Evolutionary conservation across 2,113 vertebrate genomes (phyloP).

Genomic region (Anhinga rufa): DNA sequence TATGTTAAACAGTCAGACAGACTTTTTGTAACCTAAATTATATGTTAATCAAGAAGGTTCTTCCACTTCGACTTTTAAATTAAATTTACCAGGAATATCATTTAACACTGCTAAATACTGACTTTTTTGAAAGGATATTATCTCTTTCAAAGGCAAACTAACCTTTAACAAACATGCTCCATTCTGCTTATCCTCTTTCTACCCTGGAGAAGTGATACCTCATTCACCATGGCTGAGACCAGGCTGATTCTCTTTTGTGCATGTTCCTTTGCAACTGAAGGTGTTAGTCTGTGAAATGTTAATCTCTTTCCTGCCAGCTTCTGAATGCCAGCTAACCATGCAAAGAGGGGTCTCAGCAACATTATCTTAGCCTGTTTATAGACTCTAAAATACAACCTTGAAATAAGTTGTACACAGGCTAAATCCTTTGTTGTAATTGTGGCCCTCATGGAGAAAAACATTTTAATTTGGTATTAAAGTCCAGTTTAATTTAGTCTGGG

Average conservation of each 20-base stretch:
- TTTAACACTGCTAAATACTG: not conserved
- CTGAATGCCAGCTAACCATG: not conserved
- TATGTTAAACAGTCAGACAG: not conserved
- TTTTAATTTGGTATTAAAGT: not conserved
- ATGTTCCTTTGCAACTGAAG: not conserved
- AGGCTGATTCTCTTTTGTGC: not conserved
- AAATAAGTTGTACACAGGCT: not conserved
- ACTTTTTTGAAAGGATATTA: not conserved
- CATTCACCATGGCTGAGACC: not conserved
- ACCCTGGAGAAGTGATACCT: not conserved
- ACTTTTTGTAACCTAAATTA: not conserved
- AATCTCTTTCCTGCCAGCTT: not conserved
- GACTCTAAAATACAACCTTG: not conserved
- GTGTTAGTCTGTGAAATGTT: not conserved
- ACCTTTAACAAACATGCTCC: not conserved
- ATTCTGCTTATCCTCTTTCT: not conserved
- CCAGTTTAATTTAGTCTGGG: not conserved
- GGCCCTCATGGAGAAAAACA: not conserved
- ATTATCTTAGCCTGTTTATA: not conserved
- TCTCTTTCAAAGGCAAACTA: not conserved
- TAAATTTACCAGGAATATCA: not conserved
- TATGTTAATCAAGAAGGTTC: not conserved
- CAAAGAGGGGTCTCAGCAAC: not conserved
- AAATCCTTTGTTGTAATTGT: not conserved
- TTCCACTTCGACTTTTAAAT: not conserved